Base-by-base conservation (phyloP, 2,797 vertebrate species). In the Bothrops alternatus region DNA sequence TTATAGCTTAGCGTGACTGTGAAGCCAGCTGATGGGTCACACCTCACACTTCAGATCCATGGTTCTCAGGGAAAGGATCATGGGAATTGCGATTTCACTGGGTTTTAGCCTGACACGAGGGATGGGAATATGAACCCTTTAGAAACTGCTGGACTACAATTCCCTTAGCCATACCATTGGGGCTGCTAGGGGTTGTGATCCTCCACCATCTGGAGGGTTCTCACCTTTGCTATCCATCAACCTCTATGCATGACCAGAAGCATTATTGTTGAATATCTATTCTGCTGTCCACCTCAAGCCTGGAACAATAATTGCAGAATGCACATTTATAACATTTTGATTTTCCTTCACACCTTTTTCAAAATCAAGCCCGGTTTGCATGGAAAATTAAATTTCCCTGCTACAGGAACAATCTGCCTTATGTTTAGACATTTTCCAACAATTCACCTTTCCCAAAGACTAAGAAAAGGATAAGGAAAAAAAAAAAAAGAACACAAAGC, bases 341-440 rank as follows among this genome's bases (percentile, higher is more conserved):
- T 91, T 82, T 91, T 57, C 57, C 23, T n/a, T 91, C 87, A 65
- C 8, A 3, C 90, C 86, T 42, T 50, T 97, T 96, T 97, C 96
- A 97, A 97, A 97, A 97, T 96, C 97, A 96, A 97, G 96, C 96
- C 97, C 95, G 95, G 97, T 97, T 97, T 98, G 97, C 97, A 96
- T 97, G 96, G 97, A 97, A 97, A 97, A 97, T 97, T 97, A 97
- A 97, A 97, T 97, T 97, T 96, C 95, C 95, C 97, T 93, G 96
- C 96, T 87, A 97, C 97, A 96, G 97, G 96, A 97, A 95, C 95
- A 97, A 97, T 96, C 97, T 97, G 97, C 97, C 97, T 98, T 96
- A 97, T 92, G 95, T 96, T 94, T 95, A 96, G 96, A 95, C 97
- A 96, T 96, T 96, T 97, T 95, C 96, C 86, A 95, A 96, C 93